These are phyloP conservation scores for Himalopsyche kuldschensis DNA, from an alignment of 2,888 invertebrate species.

Conservation along the genomic window DNA sequence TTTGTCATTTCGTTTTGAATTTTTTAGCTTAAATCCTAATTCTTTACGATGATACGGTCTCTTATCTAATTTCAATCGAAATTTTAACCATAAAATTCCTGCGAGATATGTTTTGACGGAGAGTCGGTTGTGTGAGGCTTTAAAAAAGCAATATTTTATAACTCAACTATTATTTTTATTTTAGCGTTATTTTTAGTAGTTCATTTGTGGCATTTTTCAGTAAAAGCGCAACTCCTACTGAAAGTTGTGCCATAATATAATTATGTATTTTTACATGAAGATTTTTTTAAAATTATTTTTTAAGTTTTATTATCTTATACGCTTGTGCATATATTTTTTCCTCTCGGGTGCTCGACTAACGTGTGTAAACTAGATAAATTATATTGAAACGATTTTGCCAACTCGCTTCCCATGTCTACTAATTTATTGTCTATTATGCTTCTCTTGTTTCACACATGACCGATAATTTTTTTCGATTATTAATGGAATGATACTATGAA, in stretches of 20 bases:
- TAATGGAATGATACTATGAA: neutral
- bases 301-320: neutral
- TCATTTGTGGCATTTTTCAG: constrained; percentile 26
- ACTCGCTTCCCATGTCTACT: neutral
- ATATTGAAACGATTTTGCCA: constrained; percentile 3
- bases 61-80: neutral
- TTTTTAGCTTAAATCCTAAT: too few species aligned
- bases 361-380: neutral
- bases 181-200: constrained; percentile 21
- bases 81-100: constrained; percentile 11
- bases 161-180: constrained; percentile 31
- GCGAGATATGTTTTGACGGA: constrained; percentile 28
- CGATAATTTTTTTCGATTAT: neutral
- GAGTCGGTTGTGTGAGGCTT: constrained; percentile 40
- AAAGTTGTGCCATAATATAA: constrained; percentile 34
- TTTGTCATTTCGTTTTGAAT: neutral
- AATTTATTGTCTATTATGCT: neutral
- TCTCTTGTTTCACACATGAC: neutral
- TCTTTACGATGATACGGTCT: too few species aligned
- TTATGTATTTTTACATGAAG: neutral
- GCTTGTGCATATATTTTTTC: neutral
- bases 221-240: constrained; percentile 35
- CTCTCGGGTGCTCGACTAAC: neutral
- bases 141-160: constrained; percentile 37
- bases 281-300: neutral